Percentiles rank a stretch among this genome's conserved stretches.
phyloP scores from a whole-genome alignment of 2,888 invertebrate genomes.

The Argyresthia albistria region DNA sequence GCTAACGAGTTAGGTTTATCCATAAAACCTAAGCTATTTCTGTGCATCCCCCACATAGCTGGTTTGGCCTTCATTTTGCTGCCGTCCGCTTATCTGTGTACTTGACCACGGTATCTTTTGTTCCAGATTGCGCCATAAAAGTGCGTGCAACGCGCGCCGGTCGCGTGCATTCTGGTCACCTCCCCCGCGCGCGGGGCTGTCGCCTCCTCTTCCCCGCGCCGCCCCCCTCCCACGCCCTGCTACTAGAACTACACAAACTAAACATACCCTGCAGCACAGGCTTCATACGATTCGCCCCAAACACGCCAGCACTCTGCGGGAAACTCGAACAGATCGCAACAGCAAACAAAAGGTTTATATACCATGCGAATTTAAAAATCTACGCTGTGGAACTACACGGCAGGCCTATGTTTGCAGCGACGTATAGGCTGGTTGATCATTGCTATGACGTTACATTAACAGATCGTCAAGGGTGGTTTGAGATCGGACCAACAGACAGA shows the following conservation, averaged over 20 bases:
- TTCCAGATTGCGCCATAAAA: constrained; percentile 75
- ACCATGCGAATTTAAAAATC: constrained; percentile 62
- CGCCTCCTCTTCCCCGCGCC: constrained; percentile 66
- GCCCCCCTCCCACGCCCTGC: constrained; percentile 65
- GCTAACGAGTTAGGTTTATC: too few species aligned
- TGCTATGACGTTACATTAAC: constrained; percentile 80
- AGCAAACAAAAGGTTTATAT: constrained; percentile 70
- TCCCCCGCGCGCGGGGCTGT: constrained; percentile 67
- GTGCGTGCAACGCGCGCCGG: constrained; percentile 51
- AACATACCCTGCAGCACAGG: constrained; percentile 79
- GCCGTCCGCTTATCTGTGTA: too few species aligned
- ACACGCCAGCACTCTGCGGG: constrained; percentile 73
- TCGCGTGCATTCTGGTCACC: constrained; percentile 64
- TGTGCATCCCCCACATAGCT: not conserved
- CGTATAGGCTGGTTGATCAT: constrained; percentile 78
- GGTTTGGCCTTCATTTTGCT: not conserved
- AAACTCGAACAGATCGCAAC: constrained; percentile 78
- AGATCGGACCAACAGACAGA: constrained; percentile 72
- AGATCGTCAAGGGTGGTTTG: constrained; percentile 76
- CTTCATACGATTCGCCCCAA: constrained; percentile 72
- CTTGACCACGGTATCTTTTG: constrained; percentile 17
- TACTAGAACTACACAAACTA: constrained; percentile 76
- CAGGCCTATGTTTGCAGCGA: constrained; percentile 76
- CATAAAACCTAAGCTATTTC: too few species aligned
- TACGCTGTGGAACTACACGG: constrained; percentile 73